A percentile compares a stretch with the other conserved stretches of the same genome.
These are phyloP conservation scores for Dorcus hopei DNA, from an alignment of 2,888 invertebrate species.

Conservation along the genomic window DNA sequence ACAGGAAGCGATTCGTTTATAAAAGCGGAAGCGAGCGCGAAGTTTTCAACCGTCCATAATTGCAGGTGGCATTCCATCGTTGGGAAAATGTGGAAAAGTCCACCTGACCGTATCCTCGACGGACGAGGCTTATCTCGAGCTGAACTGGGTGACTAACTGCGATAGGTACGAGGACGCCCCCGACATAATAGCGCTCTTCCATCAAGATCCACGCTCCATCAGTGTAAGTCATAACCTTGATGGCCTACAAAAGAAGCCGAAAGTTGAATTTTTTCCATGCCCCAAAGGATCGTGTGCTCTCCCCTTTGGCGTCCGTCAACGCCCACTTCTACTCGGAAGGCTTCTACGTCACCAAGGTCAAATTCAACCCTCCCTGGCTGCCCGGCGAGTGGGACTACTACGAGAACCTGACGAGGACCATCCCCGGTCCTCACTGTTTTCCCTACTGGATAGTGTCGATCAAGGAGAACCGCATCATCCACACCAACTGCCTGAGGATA, in stretches of 20 bases:
- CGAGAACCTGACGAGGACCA: constrained; percentile 36
- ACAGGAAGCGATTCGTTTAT: no score
- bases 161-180: constrained; percentile 35
- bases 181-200: constrained; percentile 41
- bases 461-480: constrained; percentile 56
- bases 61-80: constrained; percentile 13
- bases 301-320: constrained; percentile 7
- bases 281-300: not conserved
- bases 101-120: constrained; percentile 54
- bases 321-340: constrained; percentile 45
- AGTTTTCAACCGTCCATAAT: not conserved
- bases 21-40: no score
- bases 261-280: not conserved
- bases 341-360: constrained; percentile 53
- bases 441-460: constrained; percentile 71
- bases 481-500: constrained; percentile 71
- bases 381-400: constrained; percentile 61
- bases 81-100: constrained; percentile 48
- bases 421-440: constrained; percentile 58
- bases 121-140: constrained; percentile 51
- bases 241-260: not conserved
- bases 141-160: constrained; percentile 54
- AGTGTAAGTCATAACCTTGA: not conserved
- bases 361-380: constrained; percentile 55
- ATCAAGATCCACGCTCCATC: constrained; percentile 34